Evolutionary conservation across 37 sponge, comb jelly and placozoan species (phyloP), one percentile per base, ranked within the genome.

Genomic region (Oopsacas minuta): DNA sequence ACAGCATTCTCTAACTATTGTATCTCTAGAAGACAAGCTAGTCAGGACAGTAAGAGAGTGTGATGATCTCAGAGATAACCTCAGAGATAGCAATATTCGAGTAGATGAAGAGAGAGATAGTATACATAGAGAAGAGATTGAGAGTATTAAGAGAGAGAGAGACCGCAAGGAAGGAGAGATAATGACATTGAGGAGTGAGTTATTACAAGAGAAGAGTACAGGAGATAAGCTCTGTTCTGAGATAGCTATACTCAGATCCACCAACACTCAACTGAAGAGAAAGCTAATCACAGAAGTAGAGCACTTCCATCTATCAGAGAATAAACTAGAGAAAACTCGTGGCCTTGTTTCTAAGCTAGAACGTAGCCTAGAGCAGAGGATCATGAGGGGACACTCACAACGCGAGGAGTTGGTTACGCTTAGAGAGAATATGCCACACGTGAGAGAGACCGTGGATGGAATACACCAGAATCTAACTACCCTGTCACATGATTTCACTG

Each of bases 1-100:
- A 22, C 90, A 92, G 83, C 84, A 92, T 86, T 90, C 92, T n/a
- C 15, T 86, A 7, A 92, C 92, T 28, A 92, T 92, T 32, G 90
- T 86, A 7, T 86, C 90, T 0, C 85, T 92, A 52, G 92, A 92
- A 83, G 86, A 90, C 75, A 92, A 88, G 30, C 53, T 92, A n/a
- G 37, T 92, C n/a, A 39, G 38, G 8, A 36, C 86, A n/a, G 81
- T 90, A 36, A 28, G 84, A 0, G 84, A 39, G 38, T 51, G 81
- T 15, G 52, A 83, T 38, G 34, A 36, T 17, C 49, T 88, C 38
- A 3, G 22, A 12, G 75, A 61, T 25, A 61, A 12, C 5, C 75
- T 61, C 32, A 61, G 75, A 61, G 75, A 61, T 5, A 25, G 75
- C 7, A 12, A 3, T 3, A 34, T 20, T 12, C 7, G 30, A 12